Evolutionary conservation across 2,797 vertebrate species (phyloP).

Genomic region (Megaceryle alcyon): DNA sequence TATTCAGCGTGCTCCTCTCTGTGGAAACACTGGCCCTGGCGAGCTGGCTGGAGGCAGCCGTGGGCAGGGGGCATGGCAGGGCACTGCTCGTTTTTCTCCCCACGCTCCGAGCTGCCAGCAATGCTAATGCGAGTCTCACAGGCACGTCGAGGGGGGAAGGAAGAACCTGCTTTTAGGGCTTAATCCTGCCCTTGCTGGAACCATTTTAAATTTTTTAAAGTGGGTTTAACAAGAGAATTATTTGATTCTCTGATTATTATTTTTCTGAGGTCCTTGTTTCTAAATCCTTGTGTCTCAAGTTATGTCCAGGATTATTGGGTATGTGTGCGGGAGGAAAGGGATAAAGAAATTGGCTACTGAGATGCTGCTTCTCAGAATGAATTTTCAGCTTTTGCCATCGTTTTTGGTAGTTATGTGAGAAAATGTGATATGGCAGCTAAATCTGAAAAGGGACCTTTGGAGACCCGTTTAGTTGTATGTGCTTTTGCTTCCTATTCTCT

Average conservation of each 20-base stretch:
- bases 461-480: neutral
- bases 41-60: neutral
- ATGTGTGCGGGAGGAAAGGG: neutral
- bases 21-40: neutral
- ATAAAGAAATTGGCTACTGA: neutral
- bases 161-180: neutral
- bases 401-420: neutral
- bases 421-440: neutral
- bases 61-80: neutral
- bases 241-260: neutral
- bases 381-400: neutral
- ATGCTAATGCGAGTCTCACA: neutral
- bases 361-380: neutral
- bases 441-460: neutral
- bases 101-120: neutral
- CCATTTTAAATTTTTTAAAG: neutral
- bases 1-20: neutral
- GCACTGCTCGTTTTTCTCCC: neutral
- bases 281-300: neutral
- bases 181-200: neutral
- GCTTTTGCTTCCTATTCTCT: neutral
- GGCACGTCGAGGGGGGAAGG: neutral
- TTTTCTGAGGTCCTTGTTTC: neutral
- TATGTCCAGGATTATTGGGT: neutral
- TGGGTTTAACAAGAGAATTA: neutral